These are phyloP conservation scores for Himalopsyche phryganea DNA, from an alignment of 1,140 invertebrate genomes.

Conservation along the genomic window DNA sequence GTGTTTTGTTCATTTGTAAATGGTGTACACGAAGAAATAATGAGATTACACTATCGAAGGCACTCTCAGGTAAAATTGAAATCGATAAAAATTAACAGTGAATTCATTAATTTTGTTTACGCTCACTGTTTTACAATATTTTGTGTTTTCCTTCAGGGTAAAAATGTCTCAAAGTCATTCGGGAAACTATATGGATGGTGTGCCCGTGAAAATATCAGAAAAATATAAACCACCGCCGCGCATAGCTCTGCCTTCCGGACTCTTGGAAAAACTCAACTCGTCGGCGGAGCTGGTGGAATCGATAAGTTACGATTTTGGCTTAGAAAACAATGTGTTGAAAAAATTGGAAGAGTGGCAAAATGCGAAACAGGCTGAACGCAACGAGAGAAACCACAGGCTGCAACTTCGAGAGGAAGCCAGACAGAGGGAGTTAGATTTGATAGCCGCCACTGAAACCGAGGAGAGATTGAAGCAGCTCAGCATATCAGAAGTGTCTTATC, in stretches of 20 bases:
- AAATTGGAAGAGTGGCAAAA: conserved; percentile 67
- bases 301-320: conserved; percentile 64
- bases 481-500: conserved; percentile 56
- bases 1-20: not conserved
- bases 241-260: conserved; percentile 65
- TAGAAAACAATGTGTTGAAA: conserved; percentile 66
- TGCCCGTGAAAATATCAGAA: conserved; percentile 83
- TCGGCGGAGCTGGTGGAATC: conserved; percentile 54
- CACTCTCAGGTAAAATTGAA: conserved; percentile 9
- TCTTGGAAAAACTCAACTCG: conserved; percentile 55
- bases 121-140: too few species aligned
- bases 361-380: conserved; percentile 57
- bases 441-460: conserved; percentile 48
- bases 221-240: conserved; percentile 74
- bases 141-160: conserved; percentile 17
- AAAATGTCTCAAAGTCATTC: conserved; percentile 44
- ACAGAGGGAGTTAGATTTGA: conserved; percentile 46
- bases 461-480: conserved; percentile 54
- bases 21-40: conserved; percentile 16
- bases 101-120: too few species aligned
- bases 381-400: conserved; percentile 56
- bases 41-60: conserved; percentile 15
- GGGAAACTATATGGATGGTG: conserved; percentile 68
- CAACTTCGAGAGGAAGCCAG: conserved; percentile 54
- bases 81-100: too few species aligned